phyloP scores from a whole-genome alignment of 2,113 vertebrate genomes.

The Vulpes ferrilata region DNA sequence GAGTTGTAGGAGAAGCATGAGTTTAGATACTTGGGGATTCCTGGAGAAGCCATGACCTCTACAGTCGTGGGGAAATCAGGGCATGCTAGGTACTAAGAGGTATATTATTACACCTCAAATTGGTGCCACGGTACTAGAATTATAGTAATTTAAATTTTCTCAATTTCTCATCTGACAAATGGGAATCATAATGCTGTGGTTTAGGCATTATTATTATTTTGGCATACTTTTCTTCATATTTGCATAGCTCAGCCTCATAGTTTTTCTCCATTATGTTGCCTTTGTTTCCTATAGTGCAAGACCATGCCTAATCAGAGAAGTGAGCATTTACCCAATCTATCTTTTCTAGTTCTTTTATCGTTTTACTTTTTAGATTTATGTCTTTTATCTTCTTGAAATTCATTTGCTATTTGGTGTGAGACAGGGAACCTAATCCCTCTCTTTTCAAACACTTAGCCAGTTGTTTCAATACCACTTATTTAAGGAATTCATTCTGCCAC shows the following conservation, averaged over 20 bases:
- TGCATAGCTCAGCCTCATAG: neutral
- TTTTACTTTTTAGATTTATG: neutral
- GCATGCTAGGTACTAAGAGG: neutral
- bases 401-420: neutral
- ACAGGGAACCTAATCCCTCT: neutral
- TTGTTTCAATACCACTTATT: conserved; percentile 13
- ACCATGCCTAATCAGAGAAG: neutral
- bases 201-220: neutral
- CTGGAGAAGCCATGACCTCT: neutral
- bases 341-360: neutral
- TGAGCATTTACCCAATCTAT: neutral
- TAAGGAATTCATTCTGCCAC: neutral
- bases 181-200: neutral
- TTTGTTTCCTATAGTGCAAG: neutral
- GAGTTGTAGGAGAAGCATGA: neutral
- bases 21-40: neutral
- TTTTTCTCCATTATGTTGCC: neutral
- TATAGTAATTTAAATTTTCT: neutral
- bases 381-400: neutral
- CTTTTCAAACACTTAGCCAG: neutral
- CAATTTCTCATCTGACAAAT: neutral
- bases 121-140: neutral
- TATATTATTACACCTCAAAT: neutral
- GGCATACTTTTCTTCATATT: neutral
- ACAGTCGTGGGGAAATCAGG: neutral